These are phyloP conservation scores for Myiagra hebetior DNA, from an alignment of 2,113 vertebrate genomes.

Conservation along the genomic window DNA sequence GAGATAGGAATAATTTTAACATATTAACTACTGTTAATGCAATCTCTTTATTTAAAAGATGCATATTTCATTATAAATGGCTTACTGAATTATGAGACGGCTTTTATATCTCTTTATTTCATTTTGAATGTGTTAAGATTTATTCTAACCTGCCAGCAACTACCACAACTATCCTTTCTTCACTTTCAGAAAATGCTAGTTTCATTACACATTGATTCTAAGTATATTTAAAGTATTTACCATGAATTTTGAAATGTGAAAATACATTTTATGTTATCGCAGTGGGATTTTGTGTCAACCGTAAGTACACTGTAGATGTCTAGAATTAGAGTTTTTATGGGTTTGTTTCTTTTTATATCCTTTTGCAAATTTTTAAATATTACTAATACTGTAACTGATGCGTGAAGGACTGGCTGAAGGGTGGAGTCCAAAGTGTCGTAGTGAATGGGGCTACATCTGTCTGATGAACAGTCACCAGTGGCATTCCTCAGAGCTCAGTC, in stretches of 20 bases:
- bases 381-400: not conserved
- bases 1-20: not conserved
- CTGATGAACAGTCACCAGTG: accelerated
- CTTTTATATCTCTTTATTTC: conserved; percentile 13
- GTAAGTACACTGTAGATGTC: not conserved
- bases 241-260: not conserved
- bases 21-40: not conserved
- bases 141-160: not conserved
- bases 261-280: not conserved
- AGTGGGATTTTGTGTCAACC: not conserved
- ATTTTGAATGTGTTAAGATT: not conserved
- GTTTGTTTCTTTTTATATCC: not conserved
- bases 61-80: conserved; percentile 8
- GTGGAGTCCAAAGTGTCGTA: not conserved
- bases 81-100: not conserved
- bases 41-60: conserved; percentile 17
- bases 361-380: not conserved
- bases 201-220: not conserved
- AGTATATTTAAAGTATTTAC: not conserved
- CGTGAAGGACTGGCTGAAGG: not conserved
- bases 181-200: not conserved
- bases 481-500: not conserved
- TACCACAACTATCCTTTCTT: not conserved
- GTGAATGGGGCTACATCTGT: not conserved
- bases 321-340: not conserved